phyloP scores from a whole-genome alignment of 2,888 invertebrate genomes.

The Tribolium freemani region DNA sequence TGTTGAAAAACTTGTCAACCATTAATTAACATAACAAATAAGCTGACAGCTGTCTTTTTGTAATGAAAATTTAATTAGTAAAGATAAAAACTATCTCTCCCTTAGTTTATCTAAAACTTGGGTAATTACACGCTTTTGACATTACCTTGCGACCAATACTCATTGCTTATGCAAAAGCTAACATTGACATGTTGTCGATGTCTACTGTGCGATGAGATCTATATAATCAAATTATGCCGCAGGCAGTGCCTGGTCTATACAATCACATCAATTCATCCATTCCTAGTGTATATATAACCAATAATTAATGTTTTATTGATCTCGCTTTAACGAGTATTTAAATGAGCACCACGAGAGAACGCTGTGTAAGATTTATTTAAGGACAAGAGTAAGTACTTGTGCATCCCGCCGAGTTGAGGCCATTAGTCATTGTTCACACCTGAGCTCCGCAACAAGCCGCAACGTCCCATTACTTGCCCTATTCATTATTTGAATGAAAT shows the following conservation, averaged over 20 bases:
- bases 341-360: conserved; percentile 45
- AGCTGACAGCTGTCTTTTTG: conserved; percentile 32
- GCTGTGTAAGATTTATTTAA: conserved; percentile 50
- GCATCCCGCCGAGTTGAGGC: conserved; percentile 52
- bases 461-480: conserved; percentile 49
- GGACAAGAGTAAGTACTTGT: conserved; percentile 54
- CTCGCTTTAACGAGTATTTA: conserved; percentile 48
- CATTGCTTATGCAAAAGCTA: background rate
- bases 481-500: conserved; percentile 49
- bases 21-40: conserved; percentile 37
- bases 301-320: conserved; percentile 45
- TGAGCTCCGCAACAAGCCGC: conserved; percentile 50
- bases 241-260: conserved; percentile 5
- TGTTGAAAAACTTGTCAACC: conserved; percentile 34
- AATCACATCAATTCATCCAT: conserved; percentile 1
- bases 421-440: conserved; percentile 57
- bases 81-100: conserved; percentile 16
- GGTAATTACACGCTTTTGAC: background rate
- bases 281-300: conserved; percentile 7
- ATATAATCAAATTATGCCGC: conserved; percentile 9
- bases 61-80: conserved; percentile 38
- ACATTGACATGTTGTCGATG: conserved; percentile 6
- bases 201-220: background rate
- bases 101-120: background rate
- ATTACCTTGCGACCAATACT: background rate